Base-by-base conservation (phyloP, 2,113 vertebrate species). In the Herpailurus yagouaroundi region DNA sequence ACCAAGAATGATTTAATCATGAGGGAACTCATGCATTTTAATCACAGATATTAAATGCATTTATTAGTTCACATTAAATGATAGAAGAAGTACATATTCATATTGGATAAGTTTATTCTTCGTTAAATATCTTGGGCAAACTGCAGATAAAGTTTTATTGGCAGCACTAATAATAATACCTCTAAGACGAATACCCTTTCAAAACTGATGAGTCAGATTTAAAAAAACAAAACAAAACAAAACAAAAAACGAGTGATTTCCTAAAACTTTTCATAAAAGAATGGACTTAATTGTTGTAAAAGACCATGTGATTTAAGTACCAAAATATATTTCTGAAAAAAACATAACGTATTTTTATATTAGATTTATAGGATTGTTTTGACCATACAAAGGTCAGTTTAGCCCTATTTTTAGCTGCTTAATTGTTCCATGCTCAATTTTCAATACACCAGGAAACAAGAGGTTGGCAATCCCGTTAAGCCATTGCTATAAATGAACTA, bases 51-150 rank as follows among this genome's bases (percentile, higher is more conserved):
- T 7, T 79, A 97, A 95, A 83, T 77, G 41, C 52, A 64, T 41
- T 97, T 98, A 98, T 97, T 97, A 97, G 16, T 9, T 10, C 48
- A 87, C 89, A 96, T 90, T 97, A 97, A 92, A 48, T 89, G 84
- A 98, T 94, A 4, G 60, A 45, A 86, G 96, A 97, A 95, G 82
- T 95, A 82, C 2, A 94, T 0, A 87, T 97, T 60, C 21, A 97
- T 89, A 60, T 89, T 79, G 80, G 87, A 18, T 91, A 76, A 83
- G 3, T 57, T 89, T 91, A 27, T 96, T 97, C 94, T 96, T 93
- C 13, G 63, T 93, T 57, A 94, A 98, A 97, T 84, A 3, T 36
- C 14, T 93, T 48, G 45, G 7, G 36, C 0, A 95, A 97, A 94
- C 23, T 76, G 48, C 64, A 96, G 52, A 3, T 60, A 89, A 94